Evolutionary conservation across 2,113 vertebrate genomes (phyloP).

Genomic region (Chloebia gouldiae): DNA sequence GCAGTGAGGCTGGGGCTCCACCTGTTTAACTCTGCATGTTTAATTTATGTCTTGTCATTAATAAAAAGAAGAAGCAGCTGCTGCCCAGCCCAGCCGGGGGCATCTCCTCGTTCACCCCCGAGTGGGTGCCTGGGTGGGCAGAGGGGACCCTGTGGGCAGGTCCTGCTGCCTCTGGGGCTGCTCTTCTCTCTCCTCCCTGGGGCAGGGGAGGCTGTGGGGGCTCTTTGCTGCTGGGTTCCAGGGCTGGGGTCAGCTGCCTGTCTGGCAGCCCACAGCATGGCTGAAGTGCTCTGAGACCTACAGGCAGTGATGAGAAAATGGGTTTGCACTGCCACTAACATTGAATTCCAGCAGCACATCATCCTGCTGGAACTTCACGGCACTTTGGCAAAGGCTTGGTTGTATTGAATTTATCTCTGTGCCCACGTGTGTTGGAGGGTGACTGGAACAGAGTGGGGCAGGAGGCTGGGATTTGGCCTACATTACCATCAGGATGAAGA

Average conservation of each 20-base stretch:
- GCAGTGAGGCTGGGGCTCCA: neutral
- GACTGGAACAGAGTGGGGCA: neutral
- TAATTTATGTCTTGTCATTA: neutral
- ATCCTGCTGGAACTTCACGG: neutral
- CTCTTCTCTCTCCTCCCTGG: neutral
- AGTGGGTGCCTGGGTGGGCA: neutral
- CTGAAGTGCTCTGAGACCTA: neutral
- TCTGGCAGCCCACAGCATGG: neutral
- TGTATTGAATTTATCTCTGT: neutral
- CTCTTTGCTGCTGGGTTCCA: neutral
- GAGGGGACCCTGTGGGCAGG: neutral
- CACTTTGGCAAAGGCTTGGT: neutral
- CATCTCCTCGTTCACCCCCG: fast-evolving
- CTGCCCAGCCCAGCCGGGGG: neutral
- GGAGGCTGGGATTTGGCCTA: neutral
- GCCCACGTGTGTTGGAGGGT: neutral
- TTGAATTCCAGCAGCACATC: neutral
- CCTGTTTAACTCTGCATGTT: neutral
- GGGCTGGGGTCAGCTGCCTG: neutral
- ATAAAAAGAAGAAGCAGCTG: neutral
- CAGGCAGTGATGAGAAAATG: neutral
- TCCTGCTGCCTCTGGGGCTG: neutral
- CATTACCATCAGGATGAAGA: conserved; percentile 27
- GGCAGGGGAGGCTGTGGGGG: neutral
- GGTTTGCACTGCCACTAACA: neutral